Conservation (phyloP, 2,797 vertebrate genomes). For the Peromyscus attwateri region DNA sequence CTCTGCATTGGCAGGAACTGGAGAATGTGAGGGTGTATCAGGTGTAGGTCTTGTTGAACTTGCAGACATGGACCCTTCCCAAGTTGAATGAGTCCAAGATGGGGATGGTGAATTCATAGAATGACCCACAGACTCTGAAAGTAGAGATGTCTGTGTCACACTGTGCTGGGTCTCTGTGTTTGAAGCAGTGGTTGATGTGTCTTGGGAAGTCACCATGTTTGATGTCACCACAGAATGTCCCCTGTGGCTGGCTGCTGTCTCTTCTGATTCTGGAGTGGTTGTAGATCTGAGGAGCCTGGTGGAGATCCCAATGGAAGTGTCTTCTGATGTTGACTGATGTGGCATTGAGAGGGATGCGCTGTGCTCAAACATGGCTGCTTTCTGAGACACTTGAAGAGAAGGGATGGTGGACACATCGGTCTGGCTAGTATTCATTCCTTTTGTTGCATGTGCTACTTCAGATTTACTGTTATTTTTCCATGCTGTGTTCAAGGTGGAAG, state of each 20-base stretch:
- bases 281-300: not conserved
- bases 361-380: not conserved
- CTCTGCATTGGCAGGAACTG: not conserved
- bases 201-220: not conserved
- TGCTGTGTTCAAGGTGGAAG: not conserved
- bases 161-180: not conserved
- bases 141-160: not conserved
- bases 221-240: not conserved
- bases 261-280: not conserved
- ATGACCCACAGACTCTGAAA: not conserved
- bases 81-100: not conserved
- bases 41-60: not conserved
- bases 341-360: not conserved
- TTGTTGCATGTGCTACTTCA: not conserved
- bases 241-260: not conserved
- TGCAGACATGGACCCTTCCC: not conserved
- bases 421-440: not conserved
- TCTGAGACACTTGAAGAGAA: not conserved
- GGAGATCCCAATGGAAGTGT: not conserved
- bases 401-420: not conserved
- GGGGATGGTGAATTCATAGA: not conserved
- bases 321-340: not conserved
- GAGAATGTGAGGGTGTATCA: no score
- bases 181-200: not conserved
- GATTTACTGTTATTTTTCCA: not conserved